Evolutionary conservation across 92 coral and sea anemone genomes (phyloP), one percentile per base, ranked within the genome.

Genomic region (Phenganax subtilis): DNA sequence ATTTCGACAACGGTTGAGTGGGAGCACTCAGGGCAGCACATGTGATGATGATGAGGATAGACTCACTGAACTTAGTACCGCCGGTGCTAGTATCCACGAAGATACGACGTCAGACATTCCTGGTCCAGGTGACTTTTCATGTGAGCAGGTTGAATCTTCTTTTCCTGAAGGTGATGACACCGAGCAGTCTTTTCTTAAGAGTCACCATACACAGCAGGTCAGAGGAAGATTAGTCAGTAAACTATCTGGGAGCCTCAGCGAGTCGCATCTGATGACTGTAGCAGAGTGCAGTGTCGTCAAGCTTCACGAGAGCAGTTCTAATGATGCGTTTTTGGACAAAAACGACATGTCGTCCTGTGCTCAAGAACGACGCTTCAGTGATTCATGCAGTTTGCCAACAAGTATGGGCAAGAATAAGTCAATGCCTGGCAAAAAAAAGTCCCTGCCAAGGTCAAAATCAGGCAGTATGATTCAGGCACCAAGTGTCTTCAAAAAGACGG

Each of bases 171-270:
- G 73, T 15, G 73, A 68, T 53, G 73, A 28, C 11, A 30, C 17
- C 29, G 31, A 30, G 15, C n/a, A 16, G 29, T 85, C 86, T 17
- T 75, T 14, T 5, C 54, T 62, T 25, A 74, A 54, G n/a, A 80
- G 53, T 3, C 15, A 75, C 51, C 89, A 87, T 44, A 77, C 86
- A 6, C 77, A 89, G 37, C 89, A 86, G 63, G 73, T 89, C 9
- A 89, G 99, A 47, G 84, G 85, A 12, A 88, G 88, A 9, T 88
- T 90, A 63, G 68, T 84, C 5, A 90, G 91, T 27, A 96, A 97
- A 7, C 92, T 97, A 6, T 84, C 97, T 25, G 71, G 88, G 28
- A 93, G 97, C 12, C 92, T 84, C 91, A 91, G 97, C 62, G 99
- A 96, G 55, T 94, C 97, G 2, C 91, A 96, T 16, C 84, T 96